Conservation (phyloP, 2,797 vertebrate genomes). For the Fundulus diaphanus region DNA sequence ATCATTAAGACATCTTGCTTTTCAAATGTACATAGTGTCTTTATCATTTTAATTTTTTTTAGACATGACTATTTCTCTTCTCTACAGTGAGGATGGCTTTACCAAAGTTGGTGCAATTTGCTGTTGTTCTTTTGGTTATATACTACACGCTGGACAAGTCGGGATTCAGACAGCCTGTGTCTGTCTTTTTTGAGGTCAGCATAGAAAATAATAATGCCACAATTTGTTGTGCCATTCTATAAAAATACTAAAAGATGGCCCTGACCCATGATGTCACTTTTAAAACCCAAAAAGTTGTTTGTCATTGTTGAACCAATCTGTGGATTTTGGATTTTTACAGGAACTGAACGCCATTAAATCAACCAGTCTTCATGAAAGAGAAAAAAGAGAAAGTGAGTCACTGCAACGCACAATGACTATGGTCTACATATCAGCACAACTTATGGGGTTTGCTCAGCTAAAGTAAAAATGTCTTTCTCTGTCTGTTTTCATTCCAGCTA, state of each 20-base stretch:
- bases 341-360: background rate
- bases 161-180: slow-evolving; percentile 11
- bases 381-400: slow-evolving; percentile 51
- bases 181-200: slow-evolving; percentile 30
- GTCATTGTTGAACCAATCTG: background rate
- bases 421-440: background rate
- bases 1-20: background rate
- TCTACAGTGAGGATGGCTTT: slow-evolving; percentile 44
- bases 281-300: background rate
- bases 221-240: background rate
- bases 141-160: slow-evolving; percentile 23
- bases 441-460: too few relatives aligned
- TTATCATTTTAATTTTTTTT: background rate
- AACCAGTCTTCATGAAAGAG: slow-evolving; percentile 11
- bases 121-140: slow-evolving; percentile 36
- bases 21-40: background rate
- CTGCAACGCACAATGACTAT: background rate
- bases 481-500: slow-evolving; percentile 30
- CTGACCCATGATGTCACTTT: background rate
- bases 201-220: background rate
- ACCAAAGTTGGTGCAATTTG: slow-evolving; percentile 8
- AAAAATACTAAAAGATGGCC: background rate
- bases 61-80: background rate
- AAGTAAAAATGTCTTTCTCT: background rate
- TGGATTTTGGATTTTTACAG: slow-evolving; percentile 7